Conservation (phyloP, 2,113 vertebrate species). For the Dermatemys mawii region DNA sequence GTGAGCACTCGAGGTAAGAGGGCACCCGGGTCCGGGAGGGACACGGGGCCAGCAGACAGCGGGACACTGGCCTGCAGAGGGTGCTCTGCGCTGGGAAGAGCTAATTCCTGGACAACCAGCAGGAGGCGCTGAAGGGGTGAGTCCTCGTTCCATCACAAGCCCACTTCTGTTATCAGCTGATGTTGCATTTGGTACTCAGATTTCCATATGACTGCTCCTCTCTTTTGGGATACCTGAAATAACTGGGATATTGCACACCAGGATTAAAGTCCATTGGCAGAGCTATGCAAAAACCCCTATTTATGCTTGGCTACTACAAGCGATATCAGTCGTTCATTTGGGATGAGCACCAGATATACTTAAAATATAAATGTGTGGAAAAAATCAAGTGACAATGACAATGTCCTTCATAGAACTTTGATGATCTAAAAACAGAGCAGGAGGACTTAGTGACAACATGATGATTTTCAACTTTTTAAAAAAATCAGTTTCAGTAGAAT, state of each 20-base stretch:
- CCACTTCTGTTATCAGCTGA: not conserved
- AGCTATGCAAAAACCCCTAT: not conserved
- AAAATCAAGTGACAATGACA: not conserved
- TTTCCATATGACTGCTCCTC: not conserved
- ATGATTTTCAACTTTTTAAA: not conserved
- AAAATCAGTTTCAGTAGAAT: not conserved
- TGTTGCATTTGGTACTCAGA: not conserved
- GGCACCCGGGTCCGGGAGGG: no score
- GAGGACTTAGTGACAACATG: not conserved
- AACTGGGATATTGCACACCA: not conserved
- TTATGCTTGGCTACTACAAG: not conserved
- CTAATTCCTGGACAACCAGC: no score
- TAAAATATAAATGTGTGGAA: not conserved
- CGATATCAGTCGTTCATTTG: not conserved
- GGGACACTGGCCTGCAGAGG: no score
- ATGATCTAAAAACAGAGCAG: not conserved
- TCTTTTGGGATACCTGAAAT: not conserved
- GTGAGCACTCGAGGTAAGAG: no score
- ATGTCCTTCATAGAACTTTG: not conserved
- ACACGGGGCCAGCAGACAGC: no score
- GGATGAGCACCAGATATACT: accelerated
- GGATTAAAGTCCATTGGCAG: not conserved
- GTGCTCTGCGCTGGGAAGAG: no score
- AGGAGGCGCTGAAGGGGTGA: no score
- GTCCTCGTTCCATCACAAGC: no score